Evolutionary conservation across 2,113 vertebrate genomes (phyloP), one percentile per base, ranked within the genome.

Genomic region (Cheilinus undulatus): DNA sequence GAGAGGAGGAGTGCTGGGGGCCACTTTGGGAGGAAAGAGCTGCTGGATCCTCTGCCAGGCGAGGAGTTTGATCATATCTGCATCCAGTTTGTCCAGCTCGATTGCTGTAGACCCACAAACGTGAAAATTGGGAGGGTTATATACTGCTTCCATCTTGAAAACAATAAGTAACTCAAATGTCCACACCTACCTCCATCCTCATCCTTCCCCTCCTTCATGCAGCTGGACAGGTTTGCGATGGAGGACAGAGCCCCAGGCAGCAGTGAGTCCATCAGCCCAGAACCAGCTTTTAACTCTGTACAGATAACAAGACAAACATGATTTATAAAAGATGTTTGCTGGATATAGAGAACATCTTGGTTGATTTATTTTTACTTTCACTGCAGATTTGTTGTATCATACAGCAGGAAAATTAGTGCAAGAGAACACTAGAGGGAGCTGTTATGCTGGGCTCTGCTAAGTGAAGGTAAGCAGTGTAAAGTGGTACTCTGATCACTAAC

Each of bases 41-140:
- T 96, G 96, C 91, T 98, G 96, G 93, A 97, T 97, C 95, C 97
- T 96, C 92, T 98, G 97, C 95, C 96, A 96, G 84, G 97, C 97
- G 92, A 98, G 90, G 86, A 98, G 93, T 88, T 96, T 97, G 90
- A 98, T 94, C 93, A 97, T 92, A 83, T 96, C 95, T 86, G 95
- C 93, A 53, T 98, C 97, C 87, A 98, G 91, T 92, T 96, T 95
- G 90, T 95, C 96, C 86, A 98, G 92, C 91, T 97, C 95, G 59
- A 98, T 96, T 80, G 95, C 97, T 98, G 30, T 19, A 65, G 7
- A 54, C 10, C 46, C 23, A 22, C 17, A 51, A 27, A 60, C 5
- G 76, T 7, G 49, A 15, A 32, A 14, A 48, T 14, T 14, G 14
- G 1, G 17, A 14, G 19, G 0, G 0, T n/a, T 8, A 8, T n/a